Conservation (phyloP, 2,888 invertebrate species). For the Ceratothoa steindachneri region DNA sequence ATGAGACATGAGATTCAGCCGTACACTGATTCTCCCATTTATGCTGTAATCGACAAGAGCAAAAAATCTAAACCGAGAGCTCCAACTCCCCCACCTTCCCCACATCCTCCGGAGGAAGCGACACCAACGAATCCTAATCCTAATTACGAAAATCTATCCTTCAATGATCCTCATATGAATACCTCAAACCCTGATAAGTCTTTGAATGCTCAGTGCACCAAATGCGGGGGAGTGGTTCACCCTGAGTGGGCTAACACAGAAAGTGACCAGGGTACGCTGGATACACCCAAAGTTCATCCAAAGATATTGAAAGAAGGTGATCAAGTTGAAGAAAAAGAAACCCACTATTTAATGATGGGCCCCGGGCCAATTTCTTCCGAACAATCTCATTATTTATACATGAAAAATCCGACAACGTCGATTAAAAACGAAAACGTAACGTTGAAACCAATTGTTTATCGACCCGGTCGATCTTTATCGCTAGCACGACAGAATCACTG, state of each 20-base stretch:
- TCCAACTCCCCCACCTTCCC: conserved; percentile 37
- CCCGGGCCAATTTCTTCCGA: conserved; percentile 12
- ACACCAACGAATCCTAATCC: conserved; percentile 10
- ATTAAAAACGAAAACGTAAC: background rate
- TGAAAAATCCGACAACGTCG: conserved; percentile 16
- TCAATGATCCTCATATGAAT: background rate
- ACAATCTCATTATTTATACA: conserved; percentile 23
- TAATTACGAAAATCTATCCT: background rate
- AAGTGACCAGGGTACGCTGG: background rate
- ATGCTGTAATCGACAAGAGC: conserved; percentile 39
- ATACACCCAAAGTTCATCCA: conserved; percentile 1
- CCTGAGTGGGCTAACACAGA: background rate
- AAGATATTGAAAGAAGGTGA: background rate
- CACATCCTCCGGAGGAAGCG: conserved; percentile 22
- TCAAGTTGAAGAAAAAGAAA: background rate
- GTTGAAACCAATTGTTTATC: background rate
- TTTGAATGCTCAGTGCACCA: background rate
- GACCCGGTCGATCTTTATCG: conserved; percentile 5
- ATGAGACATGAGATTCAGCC: background rate
- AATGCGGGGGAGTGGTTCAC: background rate
- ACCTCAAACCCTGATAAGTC: background rate
- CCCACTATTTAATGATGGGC: conserved; percentile 39
- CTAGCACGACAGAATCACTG: conserved; percentile 12
- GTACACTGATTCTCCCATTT: conserved; percentile 16
- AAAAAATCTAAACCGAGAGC: conserved; percentile 38